Percentiles rank a stretch among this genome's conserved stretches.
Evolutionary conservation across 2,113 vertebrate species (phyloP).

Genomic region (Penelope pileata): DNA sequence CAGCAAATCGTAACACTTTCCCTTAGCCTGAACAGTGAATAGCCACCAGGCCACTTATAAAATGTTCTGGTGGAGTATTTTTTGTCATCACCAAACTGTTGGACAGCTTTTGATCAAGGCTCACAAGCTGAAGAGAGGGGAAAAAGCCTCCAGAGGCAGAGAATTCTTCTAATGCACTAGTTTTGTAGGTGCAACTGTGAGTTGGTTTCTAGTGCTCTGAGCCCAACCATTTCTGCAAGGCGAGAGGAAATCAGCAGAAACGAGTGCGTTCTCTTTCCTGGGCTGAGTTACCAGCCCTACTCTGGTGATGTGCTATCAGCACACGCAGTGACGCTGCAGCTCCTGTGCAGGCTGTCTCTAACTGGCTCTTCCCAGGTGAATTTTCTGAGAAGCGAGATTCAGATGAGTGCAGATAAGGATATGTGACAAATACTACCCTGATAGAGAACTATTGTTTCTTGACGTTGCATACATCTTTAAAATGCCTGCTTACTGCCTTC

Average conservation of each 20-base stretch:
- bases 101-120: background rate
- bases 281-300: background rate
- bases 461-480: background rate
- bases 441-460: background rate
- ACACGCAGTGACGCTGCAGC: fast-evolving
- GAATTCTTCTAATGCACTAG: background rate
- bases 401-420: background rate
- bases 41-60: background rate
- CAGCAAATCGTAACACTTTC: background rate
- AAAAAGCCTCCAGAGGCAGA: background rate
- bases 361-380: background rate
- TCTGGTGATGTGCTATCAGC: fast-evolving
- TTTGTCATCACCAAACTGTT: background rate
- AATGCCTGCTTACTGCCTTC: background rate
- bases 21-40: background rate
- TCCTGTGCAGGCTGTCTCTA: background rate
- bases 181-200: background rate
- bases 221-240: background rate
- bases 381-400: slow-evolving; percentile 33
- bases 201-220: background rate
- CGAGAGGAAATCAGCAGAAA: background rate
- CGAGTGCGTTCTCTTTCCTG: background rate
- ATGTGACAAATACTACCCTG: background rate
- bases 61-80: background rate
- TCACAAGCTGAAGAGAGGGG: background rate